phyloP scores from a whole-genome alignment of 1,140 invertebrate species.

The Caenorhabditis remanei region DNA sequence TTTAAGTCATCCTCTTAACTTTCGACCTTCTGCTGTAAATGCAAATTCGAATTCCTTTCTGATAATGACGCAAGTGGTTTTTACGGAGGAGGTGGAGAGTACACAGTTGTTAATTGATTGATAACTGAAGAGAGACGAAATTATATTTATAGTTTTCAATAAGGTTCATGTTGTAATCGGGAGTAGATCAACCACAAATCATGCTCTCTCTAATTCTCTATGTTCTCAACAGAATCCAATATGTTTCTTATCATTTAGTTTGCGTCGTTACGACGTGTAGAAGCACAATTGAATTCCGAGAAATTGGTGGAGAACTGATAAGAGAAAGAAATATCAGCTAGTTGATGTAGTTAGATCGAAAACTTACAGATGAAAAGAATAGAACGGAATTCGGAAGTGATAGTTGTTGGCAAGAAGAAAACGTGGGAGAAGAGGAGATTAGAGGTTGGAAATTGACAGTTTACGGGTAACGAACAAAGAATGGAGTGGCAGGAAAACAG shows the following conservation, averaged over 20 bases:
- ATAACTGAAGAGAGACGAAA: neutral
- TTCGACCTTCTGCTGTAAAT: slow-evolving; percentile 18
- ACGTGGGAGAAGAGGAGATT: slow-evolving; percentile 6
- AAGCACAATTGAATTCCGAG: slow-evolving; percentile 30
- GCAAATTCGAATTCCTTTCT: slow-evolving; percentile 20
- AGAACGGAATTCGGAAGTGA: slow-evolving; percentile 35
- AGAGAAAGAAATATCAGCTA: slow-evolving; percentile 33
- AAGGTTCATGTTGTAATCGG: neutral
- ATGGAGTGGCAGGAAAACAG: neutral
- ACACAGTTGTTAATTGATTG: slow-evolving; percentile 22
- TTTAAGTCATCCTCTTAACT: slow-evolving; percentile 27
- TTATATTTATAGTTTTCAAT: neutral
- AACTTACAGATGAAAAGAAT: neutral
- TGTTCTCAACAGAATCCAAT: neutral
- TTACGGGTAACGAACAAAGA: neutral
- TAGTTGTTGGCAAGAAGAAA: neutral
- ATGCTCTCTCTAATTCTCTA: slow-evolving; percentile 10
- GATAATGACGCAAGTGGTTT: slow-evolving; percentile 10
- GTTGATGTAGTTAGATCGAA: slow-evolving; percentile 4
- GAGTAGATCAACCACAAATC: slow-evolving; percentile 49
- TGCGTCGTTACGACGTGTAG: neutral
- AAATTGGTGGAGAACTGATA: neutral
- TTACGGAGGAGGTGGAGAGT: neutral
- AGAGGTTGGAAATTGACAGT: neutral
- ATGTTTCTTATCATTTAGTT: slow-evolving; percentile 18